Percentiles rank a stretch among this genome's conserved stretches.
Evolutionary conservation across 2,797 vertebrate species (phyloP).

Genomic region (Pempheris klunzingeri): DNA sequence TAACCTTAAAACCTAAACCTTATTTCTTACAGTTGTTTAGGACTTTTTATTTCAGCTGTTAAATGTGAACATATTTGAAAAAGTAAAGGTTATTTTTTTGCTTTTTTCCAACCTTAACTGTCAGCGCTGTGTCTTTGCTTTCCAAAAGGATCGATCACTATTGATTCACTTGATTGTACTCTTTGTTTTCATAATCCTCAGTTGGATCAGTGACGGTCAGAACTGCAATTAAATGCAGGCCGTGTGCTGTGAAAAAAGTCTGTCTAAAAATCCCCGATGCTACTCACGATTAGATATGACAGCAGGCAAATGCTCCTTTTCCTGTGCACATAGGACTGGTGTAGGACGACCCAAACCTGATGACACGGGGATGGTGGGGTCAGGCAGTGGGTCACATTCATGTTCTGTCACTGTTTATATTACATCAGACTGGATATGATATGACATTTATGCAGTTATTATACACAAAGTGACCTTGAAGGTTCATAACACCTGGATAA

Average conservation of each 20-base stretch:
- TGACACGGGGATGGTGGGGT: conserved; percentile 18
- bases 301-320: conserved; percentile 44
- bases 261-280: conserved; percentile 40
- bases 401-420: conserved; percentile 16
- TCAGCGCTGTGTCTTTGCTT: not conserved
- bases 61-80: not conserved
- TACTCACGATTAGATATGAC: conserved; percentile 42
- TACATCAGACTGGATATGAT: conserved; percentile 30
- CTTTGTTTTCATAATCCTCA: not conserved
- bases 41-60: not conserved
- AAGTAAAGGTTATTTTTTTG: not conserved
- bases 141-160: not conserved
- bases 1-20: not conserved
- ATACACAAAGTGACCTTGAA: conserved; percentile 5
- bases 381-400: conserved; percentile 27
- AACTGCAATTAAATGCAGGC: conserved; percentile 22
- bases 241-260: conserved; percentile 2
- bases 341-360: conserved; percentile 38
- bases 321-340: conserved; percentile 26
- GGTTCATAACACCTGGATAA: not conserved
- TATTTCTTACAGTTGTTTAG: not conserved
- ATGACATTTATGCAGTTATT: conserved; percentile 11
- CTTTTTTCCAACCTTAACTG: not conserved
- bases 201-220: conserved; percentile 2
- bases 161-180: conserved; percentile 1